phyloP scores from a whole-genome alignment of 2,888 invertebrate genomes.

The Nomada fucata region DNA sequence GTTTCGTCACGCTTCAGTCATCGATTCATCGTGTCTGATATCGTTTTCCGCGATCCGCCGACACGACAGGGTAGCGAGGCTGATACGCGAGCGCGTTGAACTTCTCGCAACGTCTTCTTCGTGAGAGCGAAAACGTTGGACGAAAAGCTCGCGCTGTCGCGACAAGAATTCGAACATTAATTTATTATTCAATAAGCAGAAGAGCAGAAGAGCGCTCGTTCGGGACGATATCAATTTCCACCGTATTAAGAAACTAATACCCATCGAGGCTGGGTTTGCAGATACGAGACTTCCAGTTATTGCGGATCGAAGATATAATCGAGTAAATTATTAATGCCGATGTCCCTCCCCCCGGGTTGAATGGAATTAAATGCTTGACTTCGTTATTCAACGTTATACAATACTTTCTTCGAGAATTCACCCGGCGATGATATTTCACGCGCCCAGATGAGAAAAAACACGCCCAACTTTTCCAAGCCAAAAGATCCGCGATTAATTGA shows the following conservation, averaged over 20 bases:
- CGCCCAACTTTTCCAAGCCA: not conserved
- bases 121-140: not conserved
- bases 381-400: conserved; percentile 5
- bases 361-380: conserved; percentile 2
- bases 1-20: conserved; percentile 10
- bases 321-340: not conserved
- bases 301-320: conserved; percentile 22
- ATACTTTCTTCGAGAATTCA: not conserved
- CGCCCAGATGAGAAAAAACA: not conserved
- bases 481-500: too few species aligned
- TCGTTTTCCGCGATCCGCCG: not conserved
- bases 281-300: conserved; percentile 4
- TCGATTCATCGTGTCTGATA: not conserved
- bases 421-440: not conserved
- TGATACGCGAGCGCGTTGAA: not conserved
- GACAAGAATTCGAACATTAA: too few species aligned
- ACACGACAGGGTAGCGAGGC: not conserved
- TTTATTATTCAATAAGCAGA: not conserved
- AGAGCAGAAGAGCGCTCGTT: too few species aligned
- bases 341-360: not conserved
- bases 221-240: conserved; percentile 29
- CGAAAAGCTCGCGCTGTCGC: too few species aligned
- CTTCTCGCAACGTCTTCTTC: not conserved
- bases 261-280: not conserved
- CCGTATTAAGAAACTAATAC: conserved; percentile 1